Evolutionary conservation across 1,140 invertebrate species (phyloP).

Genomic region (Ylistrum balloti): DNA sequence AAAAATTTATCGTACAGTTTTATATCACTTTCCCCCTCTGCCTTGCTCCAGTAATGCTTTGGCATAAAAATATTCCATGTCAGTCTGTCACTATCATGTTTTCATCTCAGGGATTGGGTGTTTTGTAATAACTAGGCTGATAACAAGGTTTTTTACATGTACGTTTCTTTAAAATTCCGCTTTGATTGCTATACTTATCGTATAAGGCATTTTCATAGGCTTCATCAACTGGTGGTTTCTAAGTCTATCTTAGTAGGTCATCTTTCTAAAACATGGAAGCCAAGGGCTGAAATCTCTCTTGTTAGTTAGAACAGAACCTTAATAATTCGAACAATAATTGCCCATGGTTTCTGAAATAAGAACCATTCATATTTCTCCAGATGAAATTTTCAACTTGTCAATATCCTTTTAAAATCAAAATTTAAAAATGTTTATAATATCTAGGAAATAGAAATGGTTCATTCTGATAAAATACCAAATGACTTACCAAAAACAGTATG

Average conservation of each 20-base stretch:
- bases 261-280: background rate
- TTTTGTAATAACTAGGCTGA: constrained; percentile 9
- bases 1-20: constrained; percentile 12
- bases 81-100: constrained; percentile 12
- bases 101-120: background rate
- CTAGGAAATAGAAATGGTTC: too few relatives aligned
- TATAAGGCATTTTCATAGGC: constrained; percentile 27
- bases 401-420: too few relatives aligned
- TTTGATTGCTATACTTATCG: constrained; percentile 18
- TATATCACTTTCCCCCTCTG: background rate
- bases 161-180: constrained; percentile 26
- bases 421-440: too few relatives aligned
- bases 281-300: background rate
- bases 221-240: constrained; percentile 17
- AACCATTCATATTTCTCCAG: too few relatives aligned
- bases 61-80: constrained; percentile 1
- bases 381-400: too few relatives aligned
- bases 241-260: background rate
- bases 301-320: background rate
- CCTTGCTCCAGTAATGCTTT: background rate
- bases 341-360: background rate
- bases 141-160: constrained; percentile 28
- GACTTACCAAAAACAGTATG: background rate
- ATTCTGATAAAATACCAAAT: too few relatives aligned
- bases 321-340: background rate